phyloP scores from a whole-genome alignment of 1,140 invertebrate species.

The Pseudomyrmex sp. region DNA sequence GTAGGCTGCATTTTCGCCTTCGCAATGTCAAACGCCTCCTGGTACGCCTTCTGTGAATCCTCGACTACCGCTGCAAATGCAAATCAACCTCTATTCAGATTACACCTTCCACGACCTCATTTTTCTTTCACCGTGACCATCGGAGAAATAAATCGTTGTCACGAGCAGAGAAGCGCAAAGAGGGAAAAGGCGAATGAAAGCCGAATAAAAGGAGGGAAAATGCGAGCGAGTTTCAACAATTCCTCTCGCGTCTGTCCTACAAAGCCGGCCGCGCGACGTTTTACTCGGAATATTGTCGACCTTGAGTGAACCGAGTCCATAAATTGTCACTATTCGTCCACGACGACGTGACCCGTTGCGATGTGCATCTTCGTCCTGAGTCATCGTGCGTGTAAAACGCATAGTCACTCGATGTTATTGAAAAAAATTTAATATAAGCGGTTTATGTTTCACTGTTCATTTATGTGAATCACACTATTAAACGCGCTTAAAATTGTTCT shows the following conservation, averaged over 20 bases:
- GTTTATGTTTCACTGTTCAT: background rate
- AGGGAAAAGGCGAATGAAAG: slow-evolving; percentile 19
- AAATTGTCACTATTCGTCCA: slow-evolving; percentile 24
- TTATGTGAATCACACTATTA: background rate
- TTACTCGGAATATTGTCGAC: background rate
- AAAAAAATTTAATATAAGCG: slow-evolving; percentile 18
- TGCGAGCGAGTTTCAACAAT: slow-evolving; percentile 21
- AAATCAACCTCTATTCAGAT: slow-evolving; percentile 78
- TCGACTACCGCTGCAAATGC: slow-evolving; percentile 95
- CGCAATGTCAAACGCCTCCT: slow-evolving; percentile 99
- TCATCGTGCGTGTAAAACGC: background rate
- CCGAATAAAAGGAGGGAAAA: slow-evolving; percentile 24
- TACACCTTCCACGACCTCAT: slow-evolving; percentile 56
- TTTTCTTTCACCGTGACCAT: slow-evolving; percentile 16
- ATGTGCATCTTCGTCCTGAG: slow-evolving; percentile 10
- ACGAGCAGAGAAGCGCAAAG: background rate
- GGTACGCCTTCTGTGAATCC: slow-evolving; percentile 99
- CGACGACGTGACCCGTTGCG: slow-evolving; percentile 12
- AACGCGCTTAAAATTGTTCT: background rate
- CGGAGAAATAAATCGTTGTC: slow-evolving; percentile 42
- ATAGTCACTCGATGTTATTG: background rate
- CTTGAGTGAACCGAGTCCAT: slow-evolving; percentile 28
- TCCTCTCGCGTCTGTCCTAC: slow-evolving; percentile 37
- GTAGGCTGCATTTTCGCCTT: slow-evolving; percentile 99
- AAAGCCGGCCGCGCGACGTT: slow-evolving; percentile 13